These are phyloP conservation scores for Gorsachius goisagi DNA, from an alignment of 2,113 vertebrate genomes.

Conservation along the genomic window DNA sequence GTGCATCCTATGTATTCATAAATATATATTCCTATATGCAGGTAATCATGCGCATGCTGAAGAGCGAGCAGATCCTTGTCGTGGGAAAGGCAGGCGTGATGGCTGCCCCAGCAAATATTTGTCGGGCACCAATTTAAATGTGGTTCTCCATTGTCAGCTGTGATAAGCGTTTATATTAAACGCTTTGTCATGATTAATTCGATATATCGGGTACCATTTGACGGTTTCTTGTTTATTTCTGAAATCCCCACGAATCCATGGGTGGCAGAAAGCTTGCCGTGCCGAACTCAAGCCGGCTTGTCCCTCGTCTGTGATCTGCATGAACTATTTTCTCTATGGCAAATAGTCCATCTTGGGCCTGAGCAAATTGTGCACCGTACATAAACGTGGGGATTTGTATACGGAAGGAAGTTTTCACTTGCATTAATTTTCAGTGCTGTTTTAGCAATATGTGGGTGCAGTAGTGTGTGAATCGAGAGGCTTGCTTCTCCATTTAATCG, in stretches of 20 bases:
- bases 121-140: background rate
- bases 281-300: background rate
- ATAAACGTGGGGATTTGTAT: too few species aligned
- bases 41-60: background rate
- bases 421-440: background rate
- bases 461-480: too few species aligned
- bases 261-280: background rate
- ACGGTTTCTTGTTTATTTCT: background rate
- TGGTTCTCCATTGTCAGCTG: background rate
- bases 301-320: background rate
- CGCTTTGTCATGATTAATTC: background rate
- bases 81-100: accelerated
- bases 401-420: background rate
- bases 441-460: background rate
- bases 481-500: background rate
- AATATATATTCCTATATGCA: background rate
- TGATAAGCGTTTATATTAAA: background rate
- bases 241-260: background rate
- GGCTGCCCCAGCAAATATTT: background rate
- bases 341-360: background rate
- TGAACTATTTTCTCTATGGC: background rate
- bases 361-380: background rate
- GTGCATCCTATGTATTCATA: background rate
- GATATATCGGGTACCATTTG: background rate
- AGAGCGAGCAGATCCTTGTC: background rate